Evolutionary conservation across 2,797 vertebrate genomes (phyloP), one percentile per base, ranked within the genome.

Genomic region (Clarias pachynema): DNA sequence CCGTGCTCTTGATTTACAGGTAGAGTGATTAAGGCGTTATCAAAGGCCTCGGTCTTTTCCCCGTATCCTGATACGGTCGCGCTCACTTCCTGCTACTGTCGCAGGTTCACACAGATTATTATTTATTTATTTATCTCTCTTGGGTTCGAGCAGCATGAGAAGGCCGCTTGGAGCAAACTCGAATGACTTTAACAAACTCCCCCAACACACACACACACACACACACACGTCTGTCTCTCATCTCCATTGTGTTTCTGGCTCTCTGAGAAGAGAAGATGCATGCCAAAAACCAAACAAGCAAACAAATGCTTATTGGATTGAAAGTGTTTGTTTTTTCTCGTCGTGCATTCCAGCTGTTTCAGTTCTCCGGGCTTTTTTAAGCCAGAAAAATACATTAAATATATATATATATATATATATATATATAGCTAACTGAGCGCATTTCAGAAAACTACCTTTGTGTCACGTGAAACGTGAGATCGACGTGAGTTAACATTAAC

Each of bases 201-300:
- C 7, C 60, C 8, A 7, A 62, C 60, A 62, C 60, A 24, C 8
- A 24, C 60, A 62, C 57, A 62, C 60, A 63, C 62, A 62, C 60
- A 62, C 20, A 60, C 20, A 15, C 26, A 15, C 24, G 26, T 26
- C 49, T 49, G 53, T 59, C 37, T 68, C 15, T 44, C 24, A 5
- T 68, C 20, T 20, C 59, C 70, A 59, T 20, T 7, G n/a, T 62
- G 53, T 60, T 63, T 4, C 49, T 56, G 81, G 10, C 59, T 77
- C 66, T 65, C 10, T 85, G 65, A 89, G 87, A 60, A 40, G 40
- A 6, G 6, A 40, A 44, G 90, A 78, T 24, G 49, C 79, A 89
- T 88, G 93, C 92, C 89, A 91, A 93, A 93, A 94, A 84, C 89
- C 88, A 92, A 29, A 26, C 6, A 6, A 49, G 40, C 8, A 49